Base-by-base conservation (phyloP, 37 sponge, comb jelly and placozoan genomes). In the Hexactinellida sp. region DNA sequence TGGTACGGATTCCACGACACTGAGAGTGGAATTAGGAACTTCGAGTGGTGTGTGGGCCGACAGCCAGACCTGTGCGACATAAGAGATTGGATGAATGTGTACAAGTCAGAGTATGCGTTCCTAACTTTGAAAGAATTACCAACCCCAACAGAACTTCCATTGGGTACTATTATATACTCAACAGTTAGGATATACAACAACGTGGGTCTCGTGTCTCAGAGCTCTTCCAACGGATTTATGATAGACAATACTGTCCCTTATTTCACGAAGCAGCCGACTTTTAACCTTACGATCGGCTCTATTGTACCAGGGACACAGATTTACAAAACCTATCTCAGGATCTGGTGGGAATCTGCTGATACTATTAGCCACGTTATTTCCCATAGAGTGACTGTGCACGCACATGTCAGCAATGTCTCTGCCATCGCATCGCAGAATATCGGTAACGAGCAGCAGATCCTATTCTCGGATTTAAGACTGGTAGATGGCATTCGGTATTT, bases 1-100 rank as follows among this genome's bases (percentile, higher is more conserved):
- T 94, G 95, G 95, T n/a, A 0, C 24, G 92, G 92, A 0, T 91
- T 93, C 84, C 90, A 91, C 83, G 95, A 93, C 83, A 24, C 84
- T 37, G 84, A 93, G 38, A 89, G 90, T 0, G 84, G 84, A 24
- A 32, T 95, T 3, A 83, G 38, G 0, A 34, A 88, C 38, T 91
- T 84, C 83, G 32, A 54, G 36, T 84, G 83, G 54, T 88, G 37
- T 51, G 90, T 82, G n/a, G 95, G 95, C 25, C 21, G 55, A 25
- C 35, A 38, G 16, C 90, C 90, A 37, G 90, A 55, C 34, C 87
- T 38, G 38, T 35, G 35, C 37, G 36, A 39, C 36, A 0, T 92
- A 9, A 35, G 91, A 13, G 39, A 87, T 0, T 89, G 89, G 16
- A 88, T 89, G 34, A n/a, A 1, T 1, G 38, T 90, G 19, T 88